phyloP scores from a whole-genome alignment of 2,888 invertebrate genomes.

The Metalampra italica region DNA sequence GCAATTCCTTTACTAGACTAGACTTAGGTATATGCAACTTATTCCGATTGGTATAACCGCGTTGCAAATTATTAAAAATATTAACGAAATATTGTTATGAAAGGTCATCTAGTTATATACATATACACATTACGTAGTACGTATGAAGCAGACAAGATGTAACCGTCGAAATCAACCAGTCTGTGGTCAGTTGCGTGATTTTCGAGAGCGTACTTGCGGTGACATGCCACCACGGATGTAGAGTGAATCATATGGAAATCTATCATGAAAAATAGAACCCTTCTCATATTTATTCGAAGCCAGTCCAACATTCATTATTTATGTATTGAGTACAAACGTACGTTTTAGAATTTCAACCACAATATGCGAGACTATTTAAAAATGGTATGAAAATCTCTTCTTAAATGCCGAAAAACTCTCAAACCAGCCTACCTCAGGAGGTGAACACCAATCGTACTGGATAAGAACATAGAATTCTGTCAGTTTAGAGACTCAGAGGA shows the following conservation, averaged over 20 bases:
- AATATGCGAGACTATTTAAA: too few relatives aligned
- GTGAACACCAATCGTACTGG: too few relatives aligned
- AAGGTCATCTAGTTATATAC: conserved; percentile 29
- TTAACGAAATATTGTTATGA: conserved; percentile 19
- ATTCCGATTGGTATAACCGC: background rate
- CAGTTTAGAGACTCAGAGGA: too few relatives aligned
- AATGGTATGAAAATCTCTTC: too few relatives aligned
- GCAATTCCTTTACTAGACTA: background rate
- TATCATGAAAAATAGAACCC: background rate
- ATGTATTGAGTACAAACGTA: too few relatives aligned
- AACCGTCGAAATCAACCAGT: conserved; percentile 47
- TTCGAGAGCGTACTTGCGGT: conserved; percentile 44
- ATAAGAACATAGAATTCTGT: too few relatives aligned
- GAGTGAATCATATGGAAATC: conserved; percentile 23
- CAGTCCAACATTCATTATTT: too few relatives aligned
- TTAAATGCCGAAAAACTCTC: too few relatives aligned
- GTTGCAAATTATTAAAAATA: conserved; percentile 4
- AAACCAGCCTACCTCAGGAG: too few relatives aligned
- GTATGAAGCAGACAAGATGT: conserved; percentile 35
- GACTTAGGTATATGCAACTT: background rate
- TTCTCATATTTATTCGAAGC: too few relatives aligned
- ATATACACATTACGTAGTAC: background rate
- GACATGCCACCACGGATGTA: conserved; percentile 37
- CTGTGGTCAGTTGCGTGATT: conserved; percentile 57
- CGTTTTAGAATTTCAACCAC: too few relatives aligned